Base-by-base conservation (phyloP, 2,113 vertebrate species). In the Globicephala melas region DNA sequence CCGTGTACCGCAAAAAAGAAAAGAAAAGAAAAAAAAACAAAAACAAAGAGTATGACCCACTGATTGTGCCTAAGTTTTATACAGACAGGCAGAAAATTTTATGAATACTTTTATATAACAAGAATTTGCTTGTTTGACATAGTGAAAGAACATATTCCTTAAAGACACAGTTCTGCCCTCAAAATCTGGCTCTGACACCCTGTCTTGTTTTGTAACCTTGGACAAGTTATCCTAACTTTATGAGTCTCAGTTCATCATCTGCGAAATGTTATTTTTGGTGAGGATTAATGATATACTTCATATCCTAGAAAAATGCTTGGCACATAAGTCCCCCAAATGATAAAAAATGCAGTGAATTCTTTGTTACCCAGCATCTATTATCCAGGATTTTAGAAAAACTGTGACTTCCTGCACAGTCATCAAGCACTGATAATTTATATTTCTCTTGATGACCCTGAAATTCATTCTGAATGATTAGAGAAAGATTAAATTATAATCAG, bases 401-500 rank as follows among this genome's bases (percentile, higher is more conserved):
- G 79, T 97, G 97, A 97, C 95, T 97, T 98, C 97, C 97, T 98
- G 97, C 80, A 71, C 58, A 97, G 92, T 96, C 97, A 97, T 97
- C 98, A 97, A 97, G 98, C 96, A 62, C 90, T 96, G 97, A 88
- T 97, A 97, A 98, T 98, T 97, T 98, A 97, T 98, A 97, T 96
- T 90, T 89, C 71, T 96, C 94, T 91, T 98, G 97, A 98, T 98
- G 97, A 97, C 97, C 97, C 95, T 62, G 80, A 96, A 97, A 98
- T 97, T 84, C 97, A 97, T 97, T 98, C 92, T 98, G 98, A 98
- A 98, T 98, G 97, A 97, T 98, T 97, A 97, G 95, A 92, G 94
- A 97, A 98, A 97, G 98, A 97, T 98, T 97, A 98, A 96, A 97
- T 97, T 97, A 97, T 98, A 98, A 97, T 98, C 97, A 98, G 92